Base-by-base conservation (phyloP, 2,113 vertebrate genomes). In the Pavo muticus region DNA sequence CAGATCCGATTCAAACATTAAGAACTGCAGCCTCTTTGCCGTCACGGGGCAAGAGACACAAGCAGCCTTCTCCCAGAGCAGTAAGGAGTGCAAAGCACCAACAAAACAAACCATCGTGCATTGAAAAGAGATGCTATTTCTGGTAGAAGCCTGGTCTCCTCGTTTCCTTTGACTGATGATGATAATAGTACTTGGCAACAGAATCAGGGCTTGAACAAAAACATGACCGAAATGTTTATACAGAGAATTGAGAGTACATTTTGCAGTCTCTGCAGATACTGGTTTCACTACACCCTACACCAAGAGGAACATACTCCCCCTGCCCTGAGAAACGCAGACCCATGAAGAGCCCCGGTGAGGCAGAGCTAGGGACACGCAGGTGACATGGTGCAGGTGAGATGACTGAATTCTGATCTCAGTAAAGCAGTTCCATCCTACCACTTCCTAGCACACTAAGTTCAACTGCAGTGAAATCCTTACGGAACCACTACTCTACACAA, bases 111-210 rank as follows among this genome's bases (percentile, higher is more conserved):
- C 56, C 1, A 0, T 32, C 3, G 3, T 4, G 50, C 14, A 4
- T 50, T 57, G 88, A 76, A 45, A 63, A 91, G 79, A 91, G 68
- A 77, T 86, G 52, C 79, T 90, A 94, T 84, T 96, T 88, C 83
- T 91, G 83, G 80, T 40, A 79, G 65, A 78, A 78, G 80, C 35
- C 52, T n/a, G 57, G 76, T 83, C 57, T 73, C 57, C 84, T 70
- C 2, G 0, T 57, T 92, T 94, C 86, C 83, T 96, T 88, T 87
- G 65, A 69, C 76, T 57, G 85, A 30, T 10, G 48, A 88, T n/a
- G 47, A 64, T 60, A 78, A 81, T 30, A 91, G 57, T 15, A 86
- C 86, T 73, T 91, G 68, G 90, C 88, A 95, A 94, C 47, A 92
- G 39, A 52, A 88, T 47, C 23, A 52, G n/a, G 10, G 82, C 69